Base-by-base conservation (phyloP, 1,140 invertebrate species). In the Drosophila pandora region DNA sequence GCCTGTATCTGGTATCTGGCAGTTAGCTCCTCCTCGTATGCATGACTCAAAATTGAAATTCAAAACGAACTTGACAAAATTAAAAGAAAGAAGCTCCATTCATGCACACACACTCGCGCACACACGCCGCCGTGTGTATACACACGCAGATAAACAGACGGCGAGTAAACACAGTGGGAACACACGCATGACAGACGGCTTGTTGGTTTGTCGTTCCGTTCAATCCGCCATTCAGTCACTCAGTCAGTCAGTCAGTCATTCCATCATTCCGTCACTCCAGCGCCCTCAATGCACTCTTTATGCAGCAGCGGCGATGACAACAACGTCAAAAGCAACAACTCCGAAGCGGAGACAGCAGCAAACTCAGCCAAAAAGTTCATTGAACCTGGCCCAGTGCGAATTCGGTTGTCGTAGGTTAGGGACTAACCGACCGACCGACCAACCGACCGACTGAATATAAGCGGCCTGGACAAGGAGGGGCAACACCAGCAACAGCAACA, bases 1-100 rank as follows among this genome's bases (percentile, higher is more conserved):
- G 34, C 32, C 59, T 68, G 41, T 49, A 55, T 49, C 65, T 57
- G 62, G 82, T 87, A 78, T 87, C 81, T 85, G 60, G 48, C 57
- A 76, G 67, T 64, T 70, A 21, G 45, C 32, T 37, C 37, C 43
- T 21, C 21, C 21, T 53, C 17, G 43, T 83, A 76, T 76, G 79
- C 82, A 79, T 87, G 83, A 88, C 79, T 88, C 83, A 88, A 88
- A 87, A 88, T 88, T 88, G 79, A 88, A 88, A 88, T 88, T 88
- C 83, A 88, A 88, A 88, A 88, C 83, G 83, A 88, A 88, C 83
- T 88, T 88, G 83, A 88, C 83, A 88, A 88, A 88, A 88, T 88
- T 88, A 88, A 88, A 88, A 88, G 83, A 88, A 88, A 88, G 79
- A 88, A 88, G 83, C 84, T 88, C 87, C 83, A 88, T 88, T 88